Percentiles rank a stretch among this genome's conserved stretches.
phyloP scores from a whole-genome alignment of 1,140 invertebrate genomes.

The Periplaneta americana region DNA sequence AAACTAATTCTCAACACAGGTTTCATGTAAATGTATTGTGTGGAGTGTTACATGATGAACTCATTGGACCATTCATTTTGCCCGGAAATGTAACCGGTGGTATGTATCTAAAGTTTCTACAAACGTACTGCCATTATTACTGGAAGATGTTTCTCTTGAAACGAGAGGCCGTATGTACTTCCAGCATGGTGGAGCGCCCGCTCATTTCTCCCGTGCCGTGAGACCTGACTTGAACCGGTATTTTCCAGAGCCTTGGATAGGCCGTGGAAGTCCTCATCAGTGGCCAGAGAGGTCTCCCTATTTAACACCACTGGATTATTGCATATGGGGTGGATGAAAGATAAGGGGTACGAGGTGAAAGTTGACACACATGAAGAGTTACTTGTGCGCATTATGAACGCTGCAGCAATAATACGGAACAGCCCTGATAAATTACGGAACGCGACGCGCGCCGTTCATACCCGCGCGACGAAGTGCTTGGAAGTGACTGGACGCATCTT shows the following conservation, averaged over 20 bases:
- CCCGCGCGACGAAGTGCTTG: too few species aligned
- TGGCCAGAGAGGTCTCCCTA: neutral
- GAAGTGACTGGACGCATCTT: too few species aligned
- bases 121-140: neutral
- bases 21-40: neutral
- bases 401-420: too few species aligned
- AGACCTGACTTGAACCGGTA: neutral
- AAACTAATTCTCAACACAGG: neutral
- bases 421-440: too few species aligned
- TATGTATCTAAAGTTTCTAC: neutral
- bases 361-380: neutral
- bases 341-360: neutral
- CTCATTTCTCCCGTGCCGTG: neutral
- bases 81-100: too few species aligned
- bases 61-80: neutral
- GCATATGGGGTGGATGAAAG: neutral
- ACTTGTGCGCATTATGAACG: neutral
- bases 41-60: neutral
- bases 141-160: neutral
- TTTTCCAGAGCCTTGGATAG: neutral
- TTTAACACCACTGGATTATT: too few species aligned
- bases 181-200: neutral
- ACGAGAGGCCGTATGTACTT: neutral
- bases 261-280: neutral
- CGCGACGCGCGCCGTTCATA: too few species aligned